These are phyloP conservation scores for Lepidothrix coronata DNA, from an alignment of 2,113 vertebrate species.

Conservation along the genomic window DNA sequence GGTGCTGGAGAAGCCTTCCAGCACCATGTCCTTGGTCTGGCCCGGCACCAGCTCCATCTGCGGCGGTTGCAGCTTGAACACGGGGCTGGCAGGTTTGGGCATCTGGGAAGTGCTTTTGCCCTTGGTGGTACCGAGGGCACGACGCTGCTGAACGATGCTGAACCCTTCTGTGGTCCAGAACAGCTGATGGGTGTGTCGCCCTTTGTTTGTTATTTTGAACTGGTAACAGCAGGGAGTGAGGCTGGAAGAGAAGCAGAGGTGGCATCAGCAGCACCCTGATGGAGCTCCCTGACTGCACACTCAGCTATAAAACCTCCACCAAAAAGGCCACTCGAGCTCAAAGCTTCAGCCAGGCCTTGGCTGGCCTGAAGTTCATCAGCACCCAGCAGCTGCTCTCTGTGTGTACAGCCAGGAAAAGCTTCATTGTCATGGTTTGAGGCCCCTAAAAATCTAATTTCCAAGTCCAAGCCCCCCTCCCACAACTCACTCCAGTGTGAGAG, in stretches of 20 bases:
- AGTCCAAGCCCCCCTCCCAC: no score
- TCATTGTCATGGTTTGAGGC: no score
- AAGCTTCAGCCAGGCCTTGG: background rate
- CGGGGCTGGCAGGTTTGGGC: background rate
- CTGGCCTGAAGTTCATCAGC: no score
- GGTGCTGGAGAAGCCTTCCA: conserved; percentile 77
- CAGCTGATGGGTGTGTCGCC: conserved; percentile 76
- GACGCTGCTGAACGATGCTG: background rate
- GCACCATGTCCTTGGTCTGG: conserved; percentile 73
- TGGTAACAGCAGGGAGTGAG: conserved; percentile 69
- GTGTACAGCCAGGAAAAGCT: no score
- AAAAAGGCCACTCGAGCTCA: background rate
- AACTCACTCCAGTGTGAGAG: no score
- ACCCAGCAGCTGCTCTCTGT: no score
- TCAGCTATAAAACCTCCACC: background rate
- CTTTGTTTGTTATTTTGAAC: conserved; percentile 83
- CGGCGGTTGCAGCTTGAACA: conserved; percentile 77
- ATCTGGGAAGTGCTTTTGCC: background rate
- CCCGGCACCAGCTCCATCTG: conserved; percentile 78
- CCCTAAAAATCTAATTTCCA: no score
- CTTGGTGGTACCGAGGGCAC: background rate
- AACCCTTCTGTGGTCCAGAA: conserved; percentile 79
- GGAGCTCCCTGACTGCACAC: rapidly evolving
- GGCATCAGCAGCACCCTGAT: background rate
- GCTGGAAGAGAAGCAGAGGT: conserved; percentile 52